Evolutionary conservation across 2,797 vertebrate species (phyloP).

Genomic region (Catostomus latipinnis): DNA sequence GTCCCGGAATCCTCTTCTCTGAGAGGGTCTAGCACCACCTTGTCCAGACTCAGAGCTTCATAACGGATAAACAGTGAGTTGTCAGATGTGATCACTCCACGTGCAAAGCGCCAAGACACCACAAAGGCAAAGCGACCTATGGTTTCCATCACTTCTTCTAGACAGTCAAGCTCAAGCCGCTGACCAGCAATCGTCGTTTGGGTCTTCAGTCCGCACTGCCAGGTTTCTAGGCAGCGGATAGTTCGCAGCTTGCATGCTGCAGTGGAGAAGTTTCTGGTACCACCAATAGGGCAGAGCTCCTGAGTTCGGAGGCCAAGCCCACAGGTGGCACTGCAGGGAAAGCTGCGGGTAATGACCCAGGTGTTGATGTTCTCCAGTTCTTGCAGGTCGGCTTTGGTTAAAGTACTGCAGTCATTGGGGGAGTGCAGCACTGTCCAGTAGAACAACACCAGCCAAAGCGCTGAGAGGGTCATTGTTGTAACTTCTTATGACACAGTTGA

Average conservation of each 20-base stretch:
- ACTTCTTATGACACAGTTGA: neutral
- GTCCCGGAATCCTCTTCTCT: conserved; percentile 86
- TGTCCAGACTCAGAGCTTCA: conserved; percentile 61
- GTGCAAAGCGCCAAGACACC: conserved; percentile 81
- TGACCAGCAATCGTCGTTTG: conserved; percentile 70
- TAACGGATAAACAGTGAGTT: conserved; percentile 77
- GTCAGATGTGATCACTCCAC: conserved; percentile 82
- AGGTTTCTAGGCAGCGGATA: conserved; percentile 73
- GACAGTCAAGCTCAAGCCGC: conserved; percentile 78
- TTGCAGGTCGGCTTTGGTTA: conserved; percentile 53
- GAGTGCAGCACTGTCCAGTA: conserved; percentile 9
- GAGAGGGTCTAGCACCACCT: conserved; percentile 69
- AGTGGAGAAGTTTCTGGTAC: conserved; percentile 28
- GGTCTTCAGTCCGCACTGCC: conserved; percentile 85
- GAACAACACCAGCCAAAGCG: conserved; percentile 33
- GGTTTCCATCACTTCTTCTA: conserved; percentile 66
- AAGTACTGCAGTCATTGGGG: conserved; percentile 9
- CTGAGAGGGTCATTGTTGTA: conserved; percentile 4
- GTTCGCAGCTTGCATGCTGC: conserved; percentile 66
- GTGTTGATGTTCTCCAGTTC: conserved; percentile 57
- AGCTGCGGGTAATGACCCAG: conserved; percentile 66
- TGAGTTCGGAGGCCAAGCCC: conserved; percentile 83
- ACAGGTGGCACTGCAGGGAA: conserved; percentile 85
- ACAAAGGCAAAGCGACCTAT: conserved; percentile 69
- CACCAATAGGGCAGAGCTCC: conserved; percentile 74